Evolutionary conservation across 1,140 invertebrate species (phyloP), one percentile per base, ranked within the genome.

Genomic region (Apis dorsata): DNA sequence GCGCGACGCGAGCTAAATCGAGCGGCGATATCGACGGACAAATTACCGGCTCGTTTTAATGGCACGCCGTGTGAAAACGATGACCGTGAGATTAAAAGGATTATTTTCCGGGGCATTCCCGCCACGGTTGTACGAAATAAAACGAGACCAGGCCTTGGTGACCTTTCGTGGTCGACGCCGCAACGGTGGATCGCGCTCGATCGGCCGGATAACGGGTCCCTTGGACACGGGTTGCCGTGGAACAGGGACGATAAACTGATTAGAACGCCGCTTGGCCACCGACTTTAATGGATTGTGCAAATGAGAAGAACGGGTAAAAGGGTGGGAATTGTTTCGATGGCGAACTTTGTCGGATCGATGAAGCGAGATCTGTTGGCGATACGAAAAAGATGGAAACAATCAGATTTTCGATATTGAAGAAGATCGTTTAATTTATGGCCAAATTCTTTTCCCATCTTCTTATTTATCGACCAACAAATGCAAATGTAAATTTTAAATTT

Each of bases 51-150:
- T 85, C 81, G 85, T 68, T 81, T 77, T 88, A 90, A 90, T 88
- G 85, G 81, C 85, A 83, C 86, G 85, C 85, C 88, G 89, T 89
- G 89, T 86, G 86, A 89, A 91, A 91, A 89, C 84, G 86, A 91
- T 90, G 90, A 88, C 89, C 89, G 87, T 87, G 81, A 85, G 89
- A 91, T 91, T 89, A 90, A 91, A 34, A 81, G 84, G 28, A 85
- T 77, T 62, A 66, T 76, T 85, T 81, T 83, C 65, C 80, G 68
- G 57, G 34, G 62, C 63, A 60, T 77, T 70, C 55, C 65, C 49
- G 21, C 51, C 65, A 59, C 28, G 70, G 57, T 69, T 24, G 66
- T 24, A 76, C 62, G 72, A 75, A 68, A 71, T 75, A 70, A 87
- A 80, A 86, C 76, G 83, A 86, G 77, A 86, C 60, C 66, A 44